Evolutionary conservation across 2,888 invertebrate species (phyloP), one percentile per base, ranked within the genome.

Genomic region (Ethmia dodecea): DNA sequence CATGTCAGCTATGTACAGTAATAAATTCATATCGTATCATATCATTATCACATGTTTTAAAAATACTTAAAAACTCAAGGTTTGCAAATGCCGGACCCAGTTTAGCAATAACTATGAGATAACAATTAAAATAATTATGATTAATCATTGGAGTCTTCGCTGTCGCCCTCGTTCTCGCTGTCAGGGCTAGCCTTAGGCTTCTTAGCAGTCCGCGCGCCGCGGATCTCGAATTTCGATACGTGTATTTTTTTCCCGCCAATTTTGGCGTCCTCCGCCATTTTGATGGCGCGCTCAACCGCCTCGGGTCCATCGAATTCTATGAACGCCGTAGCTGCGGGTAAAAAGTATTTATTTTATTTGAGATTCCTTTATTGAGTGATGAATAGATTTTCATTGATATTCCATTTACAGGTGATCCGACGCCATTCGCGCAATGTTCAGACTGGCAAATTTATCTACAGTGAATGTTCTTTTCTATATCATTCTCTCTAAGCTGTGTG

Each of bases 281-380:
- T 56, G 5, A 77, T 29, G 0, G 81, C 83, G 5, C 52, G 49
- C 9, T 69, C 62, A 2, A 77, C 71, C 0, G 77, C 50, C 11
- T 66, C 63, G 0, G 77, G 77, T 0, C 76, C 68, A 25, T 78
- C 76, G 30, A 83, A 74, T 37, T 81, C 79, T 3, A 83, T 52
- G 48, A 83, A 83, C 4, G 65, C 67, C 5, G 79, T 73, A 0
- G 60, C 83, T 83, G 67, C n/a, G n/a, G n/a, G n/a, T n/a, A n/a
- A n/a, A n/a, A n/a, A n/a, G n/a, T n/a, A n/a, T n/a, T n/a, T n/a
- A n/a, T n/a, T 26, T n/a, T n/a, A n/a, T n/a, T n/a, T n/a, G n/a
- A n/a, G n/a, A n/a, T n/a, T n/a, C n/a, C n/a, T n/a, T n/a, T n/a
- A n/a, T n/a, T n/a, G n/a, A n/a, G n/a, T n/a, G n/a, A n/a, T n/a